Conservation (phyloP, 2,888 invertebrate genomes). For the Ceriagrion tenellum region DNA sequence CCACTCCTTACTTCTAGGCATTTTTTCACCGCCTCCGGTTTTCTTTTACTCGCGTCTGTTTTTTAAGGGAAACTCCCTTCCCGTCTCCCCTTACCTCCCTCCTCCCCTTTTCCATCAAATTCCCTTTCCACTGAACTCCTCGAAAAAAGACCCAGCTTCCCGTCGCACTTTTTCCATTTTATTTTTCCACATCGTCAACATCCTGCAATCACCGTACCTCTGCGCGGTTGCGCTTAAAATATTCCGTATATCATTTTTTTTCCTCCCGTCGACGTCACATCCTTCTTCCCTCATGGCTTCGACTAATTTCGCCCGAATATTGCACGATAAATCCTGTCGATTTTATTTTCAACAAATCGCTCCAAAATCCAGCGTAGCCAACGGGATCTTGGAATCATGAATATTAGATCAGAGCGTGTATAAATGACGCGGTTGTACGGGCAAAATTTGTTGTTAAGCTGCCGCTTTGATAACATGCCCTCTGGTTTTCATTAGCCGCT, state of each 20-base stretch:
- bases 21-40: background rate
- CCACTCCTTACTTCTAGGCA: background rate
- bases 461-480: background rate
- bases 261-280: background rate
- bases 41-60: background rate
- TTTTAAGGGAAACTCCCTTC: background rate
- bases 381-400: background rate
- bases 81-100: background rate
- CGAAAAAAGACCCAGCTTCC: background rate
- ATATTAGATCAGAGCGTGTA: background rate
- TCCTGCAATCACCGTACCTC: background rate
- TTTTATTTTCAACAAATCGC: background rate
- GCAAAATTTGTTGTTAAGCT: background rate
- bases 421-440: background rate
- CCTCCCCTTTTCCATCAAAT: background rate
- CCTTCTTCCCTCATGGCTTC: background rate
- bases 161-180: background rate
- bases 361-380: background rate
- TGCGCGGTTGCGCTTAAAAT: background rate
- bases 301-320: background rate
- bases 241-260: background rate
- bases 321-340: background rate
- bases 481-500: background rate
- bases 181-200: background rate
- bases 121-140: background rate